Conservation (phyloP, 2,113 vertebrate genomes). For the Fregata magnificens region DNA sequence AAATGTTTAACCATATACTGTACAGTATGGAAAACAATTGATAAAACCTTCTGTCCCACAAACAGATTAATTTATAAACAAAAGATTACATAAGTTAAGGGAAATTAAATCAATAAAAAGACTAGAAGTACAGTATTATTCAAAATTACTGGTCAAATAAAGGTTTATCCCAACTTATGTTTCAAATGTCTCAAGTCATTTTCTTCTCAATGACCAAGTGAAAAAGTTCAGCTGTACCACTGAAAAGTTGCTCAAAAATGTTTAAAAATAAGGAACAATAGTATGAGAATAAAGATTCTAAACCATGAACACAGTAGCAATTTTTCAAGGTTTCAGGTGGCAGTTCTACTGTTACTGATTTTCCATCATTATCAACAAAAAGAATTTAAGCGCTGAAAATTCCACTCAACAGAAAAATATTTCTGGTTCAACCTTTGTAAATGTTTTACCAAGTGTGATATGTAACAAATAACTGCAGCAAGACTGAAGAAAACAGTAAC, state of each 20-base stretch:
- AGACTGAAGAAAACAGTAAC: not conserved
- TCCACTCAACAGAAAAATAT: conserved; percentile 45
- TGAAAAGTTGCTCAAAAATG: not conserved
- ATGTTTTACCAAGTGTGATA: not conserved
- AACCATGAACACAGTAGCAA: not conserved
- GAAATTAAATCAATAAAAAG: conserved; percentile 37
- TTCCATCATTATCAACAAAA: not conserved
- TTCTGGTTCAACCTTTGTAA: not conserved
- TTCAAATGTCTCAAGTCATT: conserved; percentile 19
- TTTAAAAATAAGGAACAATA: conserved; percentile 4
- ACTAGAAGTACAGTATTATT: conserved; percentile 47
- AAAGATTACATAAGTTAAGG: conserved; percentile 64
- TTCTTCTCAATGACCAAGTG: conserved; percentile 58
- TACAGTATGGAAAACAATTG: conserved; percentile 81
- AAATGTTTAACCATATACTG: conserved; percentile 80
- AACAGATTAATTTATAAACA: conserved; percentile 64
- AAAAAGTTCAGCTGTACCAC: conserved; percentile 34
- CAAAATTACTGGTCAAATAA: conserved; percentile 36
- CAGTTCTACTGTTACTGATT: not conserved
- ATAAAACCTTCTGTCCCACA: conserved; percentile 73
- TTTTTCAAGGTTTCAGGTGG: not conserved
- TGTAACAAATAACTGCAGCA: not conserved
- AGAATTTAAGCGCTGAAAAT: not conserved
- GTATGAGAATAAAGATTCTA: not conserved
- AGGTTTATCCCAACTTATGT: conserved; percentile 13